Conservation (phyloP, 2,797 vertebrate genomes). For the Hemitrygon akajei region DNA sequence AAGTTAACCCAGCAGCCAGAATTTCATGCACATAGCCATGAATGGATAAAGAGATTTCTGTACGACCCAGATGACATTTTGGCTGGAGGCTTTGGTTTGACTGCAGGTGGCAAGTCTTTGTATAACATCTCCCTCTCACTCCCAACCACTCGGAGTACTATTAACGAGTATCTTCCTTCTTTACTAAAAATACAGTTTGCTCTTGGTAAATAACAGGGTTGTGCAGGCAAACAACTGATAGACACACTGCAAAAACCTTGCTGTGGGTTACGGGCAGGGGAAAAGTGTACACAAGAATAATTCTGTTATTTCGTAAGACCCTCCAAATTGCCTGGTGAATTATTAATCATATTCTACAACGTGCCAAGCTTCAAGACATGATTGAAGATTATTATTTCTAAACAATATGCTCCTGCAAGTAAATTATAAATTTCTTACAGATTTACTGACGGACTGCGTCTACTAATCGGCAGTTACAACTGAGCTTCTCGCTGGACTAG, state of each 20-base stretch:
- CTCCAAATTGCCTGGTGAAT: neutral
- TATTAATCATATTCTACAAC: constrained; percentile 9
- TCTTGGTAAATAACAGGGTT: constrained; percentile 44
- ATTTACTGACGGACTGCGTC: neutral
- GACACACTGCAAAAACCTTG: constrained; percentile 36
- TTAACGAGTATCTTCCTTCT: constrained; percentile 40
- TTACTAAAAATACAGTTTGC: constrained; percentile 44
- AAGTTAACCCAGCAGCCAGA: neutral
- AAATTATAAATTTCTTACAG: constrained; percentile 18
- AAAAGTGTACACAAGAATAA: neutral
- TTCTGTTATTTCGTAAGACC: neutral
- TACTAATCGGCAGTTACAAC: too few species aligned
- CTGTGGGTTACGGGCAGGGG: constrained; percentile 33
- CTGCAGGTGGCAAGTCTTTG: constrained; percentile 53
- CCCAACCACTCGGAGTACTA: constrained; percentile 49
- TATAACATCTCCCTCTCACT: constrained; percentile 49
- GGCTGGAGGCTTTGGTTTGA: constrained; percentile 57
- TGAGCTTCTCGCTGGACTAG: too few species aligned
- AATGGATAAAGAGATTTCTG: constrained; percentile 36
- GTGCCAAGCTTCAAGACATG: neutral
- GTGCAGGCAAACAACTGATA: constrained; percentile 31
- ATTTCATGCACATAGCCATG: neutral
- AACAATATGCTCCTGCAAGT: constrained; percentile 14
- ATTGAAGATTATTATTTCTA: constrained; percentile 34
- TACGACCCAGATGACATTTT: constrained; percentile 52